phyloP scores from a whole-genome alignment of 23 tunicate genomes.

The Halocynthia roretzi region DNA sequence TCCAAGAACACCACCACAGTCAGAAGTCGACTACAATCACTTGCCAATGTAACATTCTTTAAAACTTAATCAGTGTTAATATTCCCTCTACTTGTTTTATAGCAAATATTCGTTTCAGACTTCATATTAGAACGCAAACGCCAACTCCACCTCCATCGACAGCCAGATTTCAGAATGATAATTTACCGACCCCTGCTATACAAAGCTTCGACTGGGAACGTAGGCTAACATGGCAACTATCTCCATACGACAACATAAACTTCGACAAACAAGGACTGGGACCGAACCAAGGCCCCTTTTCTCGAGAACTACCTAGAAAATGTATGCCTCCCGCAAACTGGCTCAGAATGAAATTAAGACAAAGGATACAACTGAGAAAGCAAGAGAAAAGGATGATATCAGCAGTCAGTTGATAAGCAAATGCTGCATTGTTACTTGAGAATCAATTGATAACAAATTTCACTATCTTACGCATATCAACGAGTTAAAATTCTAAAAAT shows the following conservation, averaged over 20 bases:
- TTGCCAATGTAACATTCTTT: conserved; percentile 40
- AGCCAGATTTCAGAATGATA: conserved; percentile 13
- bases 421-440: too few relatives aligned
- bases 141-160: conserved; percentile 13
- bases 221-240: conserved; percentile 74
- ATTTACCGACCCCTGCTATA: neutral
- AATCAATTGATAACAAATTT: too few relatives aligned
- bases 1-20: conserved; percentile 88
- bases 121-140: conserved; percentile 2
- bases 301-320: conserved; percentile 76
- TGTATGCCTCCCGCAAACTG: conserved; percentile 90
- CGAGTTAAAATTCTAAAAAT: too few relatives aligned
- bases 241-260: conserved; percentile 80
- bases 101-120: neutral
- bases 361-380: conserved; percentile 30
- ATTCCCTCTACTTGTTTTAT: too few relatives aligned
- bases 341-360: conserved; percentile 85
- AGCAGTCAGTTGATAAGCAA: too few relatives aligned
- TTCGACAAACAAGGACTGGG: conserved; percentile 87
- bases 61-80: neutral
- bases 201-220: conserved; percentile 21
- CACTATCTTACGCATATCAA: too few relatives aligned
- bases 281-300: conserved; percentile 89
- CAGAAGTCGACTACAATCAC: conserved; percentile 58
- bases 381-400: neutral